Base-by-base conservation (phyloP, 1,140 invertebrate species). In the Macrocentrus cingulum region DNA sequence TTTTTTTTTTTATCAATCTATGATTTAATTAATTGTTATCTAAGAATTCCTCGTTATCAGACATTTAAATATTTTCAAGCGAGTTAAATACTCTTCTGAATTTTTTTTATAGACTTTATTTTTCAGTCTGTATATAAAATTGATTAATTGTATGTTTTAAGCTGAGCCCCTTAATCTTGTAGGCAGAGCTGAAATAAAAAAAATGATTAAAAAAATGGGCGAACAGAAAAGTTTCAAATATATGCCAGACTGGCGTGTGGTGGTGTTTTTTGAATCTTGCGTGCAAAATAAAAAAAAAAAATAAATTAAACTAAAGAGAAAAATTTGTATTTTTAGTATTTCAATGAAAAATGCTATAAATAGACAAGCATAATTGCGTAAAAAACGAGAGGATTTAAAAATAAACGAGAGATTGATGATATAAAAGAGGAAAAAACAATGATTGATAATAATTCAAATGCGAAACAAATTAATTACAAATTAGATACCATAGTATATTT, bases 101-200 rank as follows among this genome's bases (percentile, higher is more conserved):
- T n/a, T n/a, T n/a, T n/a, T n/a, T n/a, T n/a, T n/a, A n/a, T n/a
- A n/a, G n/a, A n/a, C n/a, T n/a, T n/a, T n/a, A n/a, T n/a, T n/a
- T n/a, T n/a, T n/a, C n/a, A n/a, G n/a, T n/a, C n/a, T n/a, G n/a
- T n/a, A n/a, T n/a, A n/a, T n/a, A n/a, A n/a, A n/a, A n/a, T n/a
- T n/a, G n/a, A n/a, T n/a, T n/a, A n/a, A n/a, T n/a, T n/a, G n/a
- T n/a, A n/a, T n/a, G n/a, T n/a, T n/a, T n/a, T n/a, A n/a, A n/a
- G n/a, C n/a, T 48, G 64, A 70, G 71, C 70, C 70, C 70, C 67
- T 77, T 76, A 71, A 75, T 71, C 71, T 67, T 70, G 64, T 66
- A 62, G 59, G 68, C 66, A 66, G 64, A 64, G 64, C 65, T 67
- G 69, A 56, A 68, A 72, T 71, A 46, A 6, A 25, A 54, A 25